Evolutionary conservation across 1,140 invertebrate genomes (phyloP).

Genomic region (Diorhabda carinulata): DNA sequence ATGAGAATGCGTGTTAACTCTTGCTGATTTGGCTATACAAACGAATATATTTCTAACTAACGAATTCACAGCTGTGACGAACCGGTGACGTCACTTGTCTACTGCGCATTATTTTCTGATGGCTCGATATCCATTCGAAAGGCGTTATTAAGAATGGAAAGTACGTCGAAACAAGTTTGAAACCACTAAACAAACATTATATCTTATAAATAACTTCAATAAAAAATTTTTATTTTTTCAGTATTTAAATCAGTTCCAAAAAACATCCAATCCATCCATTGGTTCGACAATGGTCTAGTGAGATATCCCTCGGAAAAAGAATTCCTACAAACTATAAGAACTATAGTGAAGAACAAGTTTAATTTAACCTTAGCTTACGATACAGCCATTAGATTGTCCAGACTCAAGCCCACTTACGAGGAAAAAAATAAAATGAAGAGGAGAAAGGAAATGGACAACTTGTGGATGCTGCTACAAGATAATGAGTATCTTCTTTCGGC

Average conservation of each 20-base stretch:
- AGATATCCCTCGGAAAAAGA: constrained; percentile 54
- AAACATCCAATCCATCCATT: constrained; percentile 44
- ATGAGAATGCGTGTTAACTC: too few species aligned
- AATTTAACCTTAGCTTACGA: constrained; percentile 52
- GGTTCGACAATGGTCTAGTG: constrained; percentile 50
- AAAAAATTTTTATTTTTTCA: not conserved
- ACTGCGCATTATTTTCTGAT: too few species aligned
- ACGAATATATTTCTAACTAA: too few species aligned
- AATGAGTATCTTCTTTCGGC: constrained; percentile 63
- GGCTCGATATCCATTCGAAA: too few species aligned
- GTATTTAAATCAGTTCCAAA: constrained; percentile 55
- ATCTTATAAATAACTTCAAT: too few species aligned
- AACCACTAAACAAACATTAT: too few species aligned
- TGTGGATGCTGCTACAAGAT: constrained; percentile 61
- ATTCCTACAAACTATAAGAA: constrained; percentile 52
- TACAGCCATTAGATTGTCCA: constrained; percentile 49
- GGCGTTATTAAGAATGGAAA: too few species aligned
- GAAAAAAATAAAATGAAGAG: constrained; percentile 46
- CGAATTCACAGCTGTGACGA: too few species aligned
- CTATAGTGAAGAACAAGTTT: constrained; percentile 52
- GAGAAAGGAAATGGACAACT: constrained; percentile 57
- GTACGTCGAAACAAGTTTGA: too few species aligned
- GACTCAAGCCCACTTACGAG: constrained; percentile 47
- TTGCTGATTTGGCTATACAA: too few species aligned
- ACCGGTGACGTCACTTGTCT: too few species aligned